Base-by-base conservation (phyloP, 2,888 invertebrate genomes). In the Crocallis elinguaria region DNA sequence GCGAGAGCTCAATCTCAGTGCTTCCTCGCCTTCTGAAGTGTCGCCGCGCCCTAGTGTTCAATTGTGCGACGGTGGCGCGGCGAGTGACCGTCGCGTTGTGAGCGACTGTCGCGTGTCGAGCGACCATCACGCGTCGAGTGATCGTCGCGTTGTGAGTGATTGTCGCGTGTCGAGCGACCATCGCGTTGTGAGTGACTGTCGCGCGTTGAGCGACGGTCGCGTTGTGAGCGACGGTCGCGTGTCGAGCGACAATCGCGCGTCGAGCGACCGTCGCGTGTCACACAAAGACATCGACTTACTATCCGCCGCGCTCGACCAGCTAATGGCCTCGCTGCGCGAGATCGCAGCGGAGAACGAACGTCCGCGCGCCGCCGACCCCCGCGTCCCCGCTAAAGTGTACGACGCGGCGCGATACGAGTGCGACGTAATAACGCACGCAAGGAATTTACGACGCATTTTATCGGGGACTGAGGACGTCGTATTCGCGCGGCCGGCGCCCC, bases 1-100 rank as follows among this genome's bases (percentile, higher is more conserved):
- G n/a, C n/a, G n/a, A n/a, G n/a, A n/a, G 7, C 32, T 49, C 12
- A 45, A 59, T n/a, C 55, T 60, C 11, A 60, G 56, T 29, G 49
- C 52, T 1, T 50, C 54, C 1, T 45, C 57, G 11, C 17, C 14
- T 8, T 17, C 23, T n/a, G n/a, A n/a, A n/a, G n/a, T n/a, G n/a
- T n/a, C 13, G 21, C 29, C 44, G 1, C 19, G 11, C 6, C 5
- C 23, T 1, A n/a, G n/a, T n/a, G n/a, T n/a, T n/a, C n/a, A n/a
- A n/a, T n/a, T n/a, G n/a, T n/a, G n/a, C 3, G 23, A 7, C 5
- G 5, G 7, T 23, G 3, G 4, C n/a, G n/a, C n/a, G n/a, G n/a
- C n/a, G n/a, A n/a, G n/a, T n/a, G n/a, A n/a, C n/a, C n/a, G n/a
- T n/a, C n/a, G n/a, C n/a, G n/a, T n/a, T n/a, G n/a, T n/a, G n/a